Conservation (phyloP, 1,140 invertebrate genomes). For the Drosophila teissieri region DNA sequence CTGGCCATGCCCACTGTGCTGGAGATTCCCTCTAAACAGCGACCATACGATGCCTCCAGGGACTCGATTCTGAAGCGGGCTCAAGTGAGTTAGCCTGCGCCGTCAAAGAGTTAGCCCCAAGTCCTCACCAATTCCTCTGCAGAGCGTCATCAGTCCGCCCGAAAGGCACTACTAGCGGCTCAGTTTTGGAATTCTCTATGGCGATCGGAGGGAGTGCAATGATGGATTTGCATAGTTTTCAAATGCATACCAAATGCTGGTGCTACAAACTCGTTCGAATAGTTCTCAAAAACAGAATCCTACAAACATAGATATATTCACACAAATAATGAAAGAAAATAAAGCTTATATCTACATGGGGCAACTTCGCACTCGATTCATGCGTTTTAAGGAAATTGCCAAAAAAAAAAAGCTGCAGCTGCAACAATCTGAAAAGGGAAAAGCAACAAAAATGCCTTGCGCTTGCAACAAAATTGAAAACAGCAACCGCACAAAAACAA, state of each 20-base stretch:
- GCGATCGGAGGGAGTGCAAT: conserved; percentile 23
- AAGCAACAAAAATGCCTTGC: conserved; percentile 56
- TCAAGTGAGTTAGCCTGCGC: conserved; percentile 87
- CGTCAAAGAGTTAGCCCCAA: not conserved
- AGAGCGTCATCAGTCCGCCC: conserved; percentile 52
- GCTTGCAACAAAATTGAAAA: conserved; percentile 65
- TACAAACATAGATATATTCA: conserved; percentile 10
- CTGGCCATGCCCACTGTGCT: conserved; percentile 97
- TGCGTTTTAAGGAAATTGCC: conserved; percentile 74
- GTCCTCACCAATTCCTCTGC: not conserved
- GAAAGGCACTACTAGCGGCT: conserved; percentile 24
- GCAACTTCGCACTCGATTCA: conserved; percentile 69
- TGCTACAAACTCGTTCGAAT: conserved; percentile 59
- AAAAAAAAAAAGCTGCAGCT: conserved; percentile 39
- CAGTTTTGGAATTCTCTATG: conserved; percentile 18
- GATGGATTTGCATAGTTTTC: conserved; percentile 51
- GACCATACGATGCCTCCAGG: conserved; percentile 98
- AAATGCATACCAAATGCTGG: conserved; percentile 37
- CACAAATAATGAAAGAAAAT: conserved; percentile 35
- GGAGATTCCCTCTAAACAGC: conserved; percentile 99
- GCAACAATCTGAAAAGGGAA: conserved; percentile 32
- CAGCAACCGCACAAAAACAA: conserved; percentile 61
- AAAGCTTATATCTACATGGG: conserved; percentile 47
- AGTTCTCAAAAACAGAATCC: conserved; percentile 21
- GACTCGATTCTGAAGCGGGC: conserved; percentile 98